Evolutionary conservation across 2,888 invertebrate species (phyloP).

Genomic region (Diarsia rubi): DNA sequence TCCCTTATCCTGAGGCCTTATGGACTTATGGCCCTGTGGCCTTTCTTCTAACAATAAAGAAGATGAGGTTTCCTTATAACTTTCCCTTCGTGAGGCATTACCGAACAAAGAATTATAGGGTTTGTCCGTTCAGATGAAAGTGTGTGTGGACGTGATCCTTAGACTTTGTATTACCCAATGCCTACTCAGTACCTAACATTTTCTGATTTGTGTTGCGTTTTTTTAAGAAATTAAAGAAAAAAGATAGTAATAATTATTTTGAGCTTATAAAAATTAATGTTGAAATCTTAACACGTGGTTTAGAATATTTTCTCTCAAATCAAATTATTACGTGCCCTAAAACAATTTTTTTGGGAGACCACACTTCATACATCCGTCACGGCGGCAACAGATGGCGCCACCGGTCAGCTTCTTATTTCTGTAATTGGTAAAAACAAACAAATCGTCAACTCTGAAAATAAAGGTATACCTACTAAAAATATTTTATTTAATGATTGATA

Average conservation of each 20-base stretch:
- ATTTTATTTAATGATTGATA: too few species aligned
- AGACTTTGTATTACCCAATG: not conserved
- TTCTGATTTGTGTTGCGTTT: not conserved
- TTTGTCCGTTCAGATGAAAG: constrained; percentile 19
- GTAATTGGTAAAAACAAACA: too few species aligned
- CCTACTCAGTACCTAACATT: not conserved
- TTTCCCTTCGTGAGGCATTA: constrained; percentile 53
- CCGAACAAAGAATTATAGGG: constrained; percentile 43
- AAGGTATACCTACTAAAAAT: too few species aligned
- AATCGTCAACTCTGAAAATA: too few species aligned
- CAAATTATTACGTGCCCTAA: not conserved
- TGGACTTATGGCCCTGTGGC: too few species aligned
- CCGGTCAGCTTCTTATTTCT: constrained; percentile 66
- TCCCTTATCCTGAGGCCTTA: constrained; percentile 40
- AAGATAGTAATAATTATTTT: too few species aligned
- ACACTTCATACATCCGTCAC: constrained; percentile 47
- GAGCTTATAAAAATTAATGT: not conserved
- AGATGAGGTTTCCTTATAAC: constrained; percentile 56
- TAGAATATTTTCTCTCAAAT: not conserved
- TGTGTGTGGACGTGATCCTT: not conserved
- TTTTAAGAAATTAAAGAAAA: too few species aligned
- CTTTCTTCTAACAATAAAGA: constrained; percentile 48
- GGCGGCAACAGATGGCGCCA: constrained; percentile 69
- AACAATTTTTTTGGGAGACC: not conserved
- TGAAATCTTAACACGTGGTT: not conserved